Evolutionary conservation across 2,888 invertebrate genomes (phyloP).

Genomic region (Pammene fasciana): DNA sequence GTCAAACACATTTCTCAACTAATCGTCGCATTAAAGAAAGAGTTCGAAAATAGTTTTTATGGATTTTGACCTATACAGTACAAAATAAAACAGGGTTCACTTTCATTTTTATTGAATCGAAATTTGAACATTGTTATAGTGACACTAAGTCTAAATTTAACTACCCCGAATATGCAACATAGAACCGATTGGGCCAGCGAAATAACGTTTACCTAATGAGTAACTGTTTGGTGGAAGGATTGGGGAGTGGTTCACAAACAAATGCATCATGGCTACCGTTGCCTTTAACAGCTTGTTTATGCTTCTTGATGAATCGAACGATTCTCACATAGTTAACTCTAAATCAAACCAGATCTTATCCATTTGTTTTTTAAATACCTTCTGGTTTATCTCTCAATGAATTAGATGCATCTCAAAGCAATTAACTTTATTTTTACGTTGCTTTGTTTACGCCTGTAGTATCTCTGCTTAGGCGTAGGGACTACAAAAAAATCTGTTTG

Average conservation of each 20-base stretch:
- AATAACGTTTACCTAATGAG: neutral
- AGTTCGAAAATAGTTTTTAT: no score
- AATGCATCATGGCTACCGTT: neutral
- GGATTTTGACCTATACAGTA: no score
- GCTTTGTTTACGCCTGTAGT: constrained; percentile 34
- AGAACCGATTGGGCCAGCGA: no score
- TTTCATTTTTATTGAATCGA: no score
- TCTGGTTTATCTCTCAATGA: constrained; percentile 37
- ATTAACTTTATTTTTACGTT: constrained; percentile 35
- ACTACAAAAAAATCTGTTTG: neutral
- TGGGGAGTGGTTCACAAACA: neutral
- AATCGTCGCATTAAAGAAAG: no score
- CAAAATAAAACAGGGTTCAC: no score
- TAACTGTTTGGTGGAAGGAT: neutral
- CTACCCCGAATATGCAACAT: no score
- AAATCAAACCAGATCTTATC: constrained; percentile 17
- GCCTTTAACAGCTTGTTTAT: neutral
- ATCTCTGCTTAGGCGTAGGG: constrained; percentile 13
- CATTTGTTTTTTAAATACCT: constrained; percentile 22
- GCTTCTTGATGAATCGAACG: neutral
- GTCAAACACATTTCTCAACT: neutral
- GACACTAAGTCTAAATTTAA: no score
- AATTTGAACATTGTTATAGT: no score
- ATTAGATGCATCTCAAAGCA: constrained; percentile 32
- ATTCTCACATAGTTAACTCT: constrained; percentile 5